Base-by-base conservation (phyloP, 2,797 vertebrate species). In the Pseudotriccus pelzelni region DNA sequence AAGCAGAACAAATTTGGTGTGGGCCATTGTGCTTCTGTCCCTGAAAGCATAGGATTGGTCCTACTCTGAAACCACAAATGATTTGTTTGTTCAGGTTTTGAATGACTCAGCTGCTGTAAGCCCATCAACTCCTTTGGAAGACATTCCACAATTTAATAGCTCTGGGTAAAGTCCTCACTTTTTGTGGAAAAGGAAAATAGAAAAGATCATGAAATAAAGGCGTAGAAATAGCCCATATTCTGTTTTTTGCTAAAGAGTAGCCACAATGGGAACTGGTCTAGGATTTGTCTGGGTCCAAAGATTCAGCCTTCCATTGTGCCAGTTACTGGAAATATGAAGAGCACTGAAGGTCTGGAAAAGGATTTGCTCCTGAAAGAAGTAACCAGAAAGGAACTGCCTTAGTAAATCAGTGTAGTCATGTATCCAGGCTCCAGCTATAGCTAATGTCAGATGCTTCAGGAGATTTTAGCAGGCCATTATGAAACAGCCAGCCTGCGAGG, bases 51-150 rank as follows among this genome's bases (percentile, higher is more conserved):
- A 44, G 47, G 37, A 36, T 50, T 84, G 70, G 34, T 88, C 70
- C 62, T 84, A 37, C 36, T 30, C 14, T 74, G 3, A 68, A 84
- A 76, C 23, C 49, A 70, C 80, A 86, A 55, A 63, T 87, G 1
- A 73, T 81, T 74, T 85, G 53, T 92, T 94, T 53, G 2, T 87
- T 67, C 12, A 47, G 17, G 62, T 66, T 94, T 92, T 72, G 28
- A 81, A 37, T 91, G 55, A 93, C 58, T 95, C 62, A 59, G 44
- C 55, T 89, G 58, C 79, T 79, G 21, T 85, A 75, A 84, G 46
- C 36, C 58, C 4, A 2, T 81, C 87, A 79, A 36, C 67, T 92
- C 19, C 12, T 91, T 80, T 86, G 69, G 91, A 82, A 95, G 76
- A 68, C 63, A 76, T 84, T 79, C 52, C 18, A 46, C 32, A 67